Base-by-base conservation (phyloP, 2,888 invertebrate species). In the Siphonodentalium dalli region DNA sequence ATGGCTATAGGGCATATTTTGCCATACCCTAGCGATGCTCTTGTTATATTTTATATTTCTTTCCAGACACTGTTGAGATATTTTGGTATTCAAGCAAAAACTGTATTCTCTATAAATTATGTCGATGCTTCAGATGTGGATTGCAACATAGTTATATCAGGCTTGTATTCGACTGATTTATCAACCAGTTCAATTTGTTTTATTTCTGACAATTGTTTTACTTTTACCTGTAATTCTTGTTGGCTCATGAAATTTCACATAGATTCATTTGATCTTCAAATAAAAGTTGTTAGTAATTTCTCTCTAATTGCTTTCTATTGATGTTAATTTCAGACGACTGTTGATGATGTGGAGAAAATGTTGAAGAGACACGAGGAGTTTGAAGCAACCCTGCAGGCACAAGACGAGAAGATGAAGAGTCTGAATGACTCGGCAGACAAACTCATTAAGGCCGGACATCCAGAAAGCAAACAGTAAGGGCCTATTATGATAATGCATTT, bases 361-460 rank as follows among this genome's bases (percentile, higher is more conserved):
- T 83, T 94, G 48, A 96, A 96, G 82, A 88, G 93, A 21, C 97
- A 98, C 80, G 89, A 92, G 75, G 94, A 96, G 82, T 89, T 98
- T 80, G 92, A 94, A 76, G 93, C 93, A 69, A 92, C 93, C 0
- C 84, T 98, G 20, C 87, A 87, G 59, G 97, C 94, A 1, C 97
- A 98, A 83, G 96, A 97, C 75, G 95, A 96, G 69, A 86, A 95
- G 33, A 83, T 96, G 9, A 88, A 89, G 58, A 87, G 87, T 13
- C 92, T 97, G 79, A 88, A 87, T 66, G 90, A 91, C 67, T 87
- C 89, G 55, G 95, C 96, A 0, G 89, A 91, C 65, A 87, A 88
- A 61, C 84, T 97, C 6, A 89, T 92, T 62, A 86, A 85, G 7
- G 88, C 89, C 24, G 85, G 88, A 57, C 94, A 95, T 81, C 74